Evolutionary conservation across 2,888 invertebrate species (phyloP), one percentile per base, ranked within the genome.

Genomic region (Dryobotodes eremita): DNA sequence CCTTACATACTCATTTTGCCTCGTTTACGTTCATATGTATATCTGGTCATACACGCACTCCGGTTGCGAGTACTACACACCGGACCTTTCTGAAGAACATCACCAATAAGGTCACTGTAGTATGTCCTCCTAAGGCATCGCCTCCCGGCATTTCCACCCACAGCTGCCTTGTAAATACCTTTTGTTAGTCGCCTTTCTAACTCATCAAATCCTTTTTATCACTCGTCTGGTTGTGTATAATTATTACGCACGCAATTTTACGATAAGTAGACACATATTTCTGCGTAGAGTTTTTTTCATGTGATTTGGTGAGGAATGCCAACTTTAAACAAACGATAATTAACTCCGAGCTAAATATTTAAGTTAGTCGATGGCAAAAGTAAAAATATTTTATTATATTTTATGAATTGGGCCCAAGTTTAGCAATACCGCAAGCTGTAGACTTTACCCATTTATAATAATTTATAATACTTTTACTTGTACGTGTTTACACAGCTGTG

Each of bases 401-500:
- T 36, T 42, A 42, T 5, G 48, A 48, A 15, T 3, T 48, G 13
- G 15, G 48, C 48, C 62, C 46, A n/a, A 66, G n/a, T n/a, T 48
- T 31, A 50, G 17, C 5, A 17, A 42, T 42, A 31, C 11, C 23
- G 31, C 31, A 46, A 8, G 42, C 46, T 74, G 74, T 72, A 71
- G 6, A 20, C 46, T 23, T 69, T 31, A 50, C 10, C 5, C 50
- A 31, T 31, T 31, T 15, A 69, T 31, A n/a, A 1, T 31, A 26
- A 42, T 26, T 36, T 26, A 20, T 46, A 26, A 68, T 26, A 31
- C 2, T 31, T 31, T 69, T 23, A 53, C 31, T 23, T 69, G 8
- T 20, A 20, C 20, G n/a, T 53, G 31, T 74, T 55, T 71, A 46
- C 23, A 31, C 55, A 74, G 46, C 23, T 71, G 74, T 17, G 10